Evolutionary conservation across 1,140 invertebrate genomes (phyloP), one percentile per base, ranked within the genome.

Genomic region (Stenopsyche tienmushanensis): DNA sequence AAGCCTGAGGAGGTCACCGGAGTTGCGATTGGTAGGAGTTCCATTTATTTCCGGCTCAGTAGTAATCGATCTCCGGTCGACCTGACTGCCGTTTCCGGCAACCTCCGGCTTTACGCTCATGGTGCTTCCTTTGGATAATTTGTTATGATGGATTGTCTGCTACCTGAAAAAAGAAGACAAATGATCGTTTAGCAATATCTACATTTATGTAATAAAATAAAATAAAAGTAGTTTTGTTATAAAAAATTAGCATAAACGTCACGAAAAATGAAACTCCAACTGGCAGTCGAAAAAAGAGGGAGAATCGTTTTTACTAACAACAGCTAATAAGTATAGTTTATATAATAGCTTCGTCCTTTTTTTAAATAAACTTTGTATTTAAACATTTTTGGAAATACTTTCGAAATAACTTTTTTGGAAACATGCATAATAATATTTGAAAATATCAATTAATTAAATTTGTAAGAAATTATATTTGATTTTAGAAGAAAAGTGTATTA

Each of bases 1-100:
- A 25, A 80, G 67, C 49, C 77, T 73, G 75, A 81, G 79, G n/a
- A 82, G 73, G 64, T 81, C 78, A 26, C 78, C 74, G n/a, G 78
- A 76, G 68, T 72, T 72, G 69, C 62, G 70, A 67, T 73, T 74
- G n/a, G 75, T 24, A 72, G 64, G 55, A 75, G 71, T 21, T 74
- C 25, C 17, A 52, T 69, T 65, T 26, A 69, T 20, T 39, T 69
- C 67, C 15, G 66, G 57, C 17, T 69, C 66, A 8, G 53, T 17
- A 39, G 50, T 17, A 47, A 60, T 65, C n/a, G 62, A 34, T 62
- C 54, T 67, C 21, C 65, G 47, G 34, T 47, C 54, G 17, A 21
- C 41, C 21, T 63, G 57, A 41, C 55, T 52, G 15, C 63, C 66
- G 20, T 52, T 65, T 10, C 29, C 53, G 18, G 25, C 52, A 39